Percentiles rank a stretch among this genome's conserved stretches.
Conservation (phyloP, 2,113 vertebrate species). For the Phoxinus phoxinus region DNA sequence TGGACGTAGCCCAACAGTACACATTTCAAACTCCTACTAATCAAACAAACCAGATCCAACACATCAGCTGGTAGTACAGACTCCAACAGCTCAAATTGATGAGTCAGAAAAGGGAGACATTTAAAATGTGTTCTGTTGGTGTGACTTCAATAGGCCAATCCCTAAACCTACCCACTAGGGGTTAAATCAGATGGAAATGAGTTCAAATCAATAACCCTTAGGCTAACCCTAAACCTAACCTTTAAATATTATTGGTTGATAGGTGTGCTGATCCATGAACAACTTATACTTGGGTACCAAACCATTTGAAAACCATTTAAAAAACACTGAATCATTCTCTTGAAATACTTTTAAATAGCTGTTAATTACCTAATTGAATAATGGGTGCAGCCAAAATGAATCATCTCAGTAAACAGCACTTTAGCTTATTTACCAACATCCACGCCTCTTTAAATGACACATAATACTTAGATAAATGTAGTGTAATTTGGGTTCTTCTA, state of each 20-base stretch:
- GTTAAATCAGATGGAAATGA: background rate
- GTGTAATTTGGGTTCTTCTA: background rate
- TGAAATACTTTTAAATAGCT: background rate
- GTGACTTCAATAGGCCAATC: too few relatives aligned
- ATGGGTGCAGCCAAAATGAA: background rate
- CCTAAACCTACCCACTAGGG: background rate
- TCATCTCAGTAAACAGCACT: background rate
- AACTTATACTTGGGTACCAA: background rate
- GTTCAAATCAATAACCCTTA: background rate
- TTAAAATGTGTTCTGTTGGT: too few relatives aligned
- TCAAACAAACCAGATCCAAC: too few relatives aligned
- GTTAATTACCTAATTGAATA: background rate
- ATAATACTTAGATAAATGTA: background rate
- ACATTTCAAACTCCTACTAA: too few relatives aligned
- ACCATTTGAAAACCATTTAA: background rate
- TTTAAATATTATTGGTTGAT: background rate
- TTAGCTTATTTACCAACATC: background rate
- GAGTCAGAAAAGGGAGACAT: too few relatives aligned
- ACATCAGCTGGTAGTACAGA: too few relatives aligned
- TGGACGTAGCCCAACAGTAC: too few relatives aligned
- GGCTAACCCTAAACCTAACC: background rate
- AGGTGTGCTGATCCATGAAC: background rate
- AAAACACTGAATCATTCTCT: background rate
- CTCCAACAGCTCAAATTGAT: too few relatives aligned
- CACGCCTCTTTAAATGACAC: background rate